Evolutionary conservation across 2,113 vertebrate species (phyloP), one percentile per base, ranked within the genome.

Genomic region (Coryphaenoides rupestris): DNA sequence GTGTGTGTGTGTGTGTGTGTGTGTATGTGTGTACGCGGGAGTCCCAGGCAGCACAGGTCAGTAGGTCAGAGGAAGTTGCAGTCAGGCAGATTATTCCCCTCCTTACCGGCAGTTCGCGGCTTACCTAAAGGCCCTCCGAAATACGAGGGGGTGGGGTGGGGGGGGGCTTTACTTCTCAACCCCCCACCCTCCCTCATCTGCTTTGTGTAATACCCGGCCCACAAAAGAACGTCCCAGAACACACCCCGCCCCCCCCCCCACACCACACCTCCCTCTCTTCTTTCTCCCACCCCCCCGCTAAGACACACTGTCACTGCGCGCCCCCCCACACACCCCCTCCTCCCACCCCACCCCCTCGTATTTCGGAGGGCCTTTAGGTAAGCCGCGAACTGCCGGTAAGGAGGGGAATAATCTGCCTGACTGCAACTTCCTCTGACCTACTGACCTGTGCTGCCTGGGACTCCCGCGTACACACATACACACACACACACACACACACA

Each of bases 341-440:
- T n/a, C n/a, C n/a, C n/a, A n/a, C n/a, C n/a, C n/a, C n/a, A n/a
- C n/a, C n/a, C n/a, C n/a, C n/a, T n/a, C n/a, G n/a, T 86, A 81
- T 88, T 87, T 78, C 78, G 76, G 74, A 33, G 76, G 83, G 62
- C 59, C 71, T 85, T 80, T 74, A 81, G 84, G 66, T 82, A 73
- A 77, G 71, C 79, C 70, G 50, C 77, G 73, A 74, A 63, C 52
- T 76, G 76, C 68, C 63, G 33, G 46, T 54, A 64, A 76, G 72
- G 79, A 75, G 66, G 65, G 68, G 63, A 80, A 64, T 68, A 68
- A 60, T 58, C 68, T 55, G 72, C 62, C 73, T 75, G 40, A 66
- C 5, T 74, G 63, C 69, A 49, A 70, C 73, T 70, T 70, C 21
- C 69, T 68, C 60, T 57, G 58, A n/a, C n/a, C n/a, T n/a, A n/a